Percentiles rank a stretch among this genome's conserved stretches.
phyloP scores from a whole-genome alignment of 92 coral and sea anemone species.

The Montipora capitata region DNA sequence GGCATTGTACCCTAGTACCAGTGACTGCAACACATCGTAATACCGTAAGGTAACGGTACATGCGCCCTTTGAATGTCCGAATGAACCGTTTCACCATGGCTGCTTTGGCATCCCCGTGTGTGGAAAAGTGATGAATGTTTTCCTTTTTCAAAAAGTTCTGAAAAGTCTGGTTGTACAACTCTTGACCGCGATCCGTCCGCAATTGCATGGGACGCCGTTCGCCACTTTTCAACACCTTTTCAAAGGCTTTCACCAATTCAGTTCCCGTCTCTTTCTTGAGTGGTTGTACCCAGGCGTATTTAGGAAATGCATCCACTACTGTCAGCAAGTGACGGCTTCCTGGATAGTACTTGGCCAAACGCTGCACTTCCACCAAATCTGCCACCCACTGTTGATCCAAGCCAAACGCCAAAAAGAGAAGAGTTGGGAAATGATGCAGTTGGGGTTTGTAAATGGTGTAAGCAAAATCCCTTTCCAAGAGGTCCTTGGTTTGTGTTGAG shows the following conservation, averaged over 20 bases:
- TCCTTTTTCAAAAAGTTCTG: neutral
- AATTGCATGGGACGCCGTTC: slow-evolving; percentile 29
- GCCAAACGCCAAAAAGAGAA: too few species aligned
- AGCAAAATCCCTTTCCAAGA: too few species aligned
- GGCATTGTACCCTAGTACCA: slow-evolving; percentile 52
- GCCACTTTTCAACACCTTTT: neutral
- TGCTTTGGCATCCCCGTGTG: slow-evolving; percentile 62
- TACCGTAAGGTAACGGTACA: slow-evolving; percentile 29
- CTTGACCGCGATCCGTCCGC: slow-evolving; percentile 60
- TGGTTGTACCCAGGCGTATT: slow-evolving; percentile 43
- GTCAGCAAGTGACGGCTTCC: slow-evolving; percentile 3
- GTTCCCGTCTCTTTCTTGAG: slow-evolving; percentile 46
- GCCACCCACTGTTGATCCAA: slow-evolving; percentile 27
- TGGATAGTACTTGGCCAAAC: neutral
- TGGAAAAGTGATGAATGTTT: slow-evolving; percentile 53
- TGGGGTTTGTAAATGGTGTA: too few species aligned
- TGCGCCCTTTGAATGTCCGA: slow-evolving; percentile 48
- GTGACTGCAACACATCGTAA: slow-evolving; percentile 37
- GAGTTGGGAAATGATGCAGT: neutral
- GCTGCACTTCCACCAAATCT: slow-evolving; percentile 37
- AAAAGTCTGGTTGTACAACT: slow-evolving; percentile 41
- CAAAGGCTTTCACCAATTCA: slow-evolving; percentile 8
- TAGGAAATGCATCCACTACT: slow-evolving; percentile 38
- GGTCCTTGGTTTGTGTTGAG: too few species aligned
- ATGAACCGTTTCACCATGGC: slow-evolving; percentile 54